A percentile compares a stretch with the other conserved stretches of the same genome.
These are phyloP conservation scores for Pocillopora grandis DNA, from an alignment of 92 coral and sea anemone species.

Conservation along the genomic window DNA sequence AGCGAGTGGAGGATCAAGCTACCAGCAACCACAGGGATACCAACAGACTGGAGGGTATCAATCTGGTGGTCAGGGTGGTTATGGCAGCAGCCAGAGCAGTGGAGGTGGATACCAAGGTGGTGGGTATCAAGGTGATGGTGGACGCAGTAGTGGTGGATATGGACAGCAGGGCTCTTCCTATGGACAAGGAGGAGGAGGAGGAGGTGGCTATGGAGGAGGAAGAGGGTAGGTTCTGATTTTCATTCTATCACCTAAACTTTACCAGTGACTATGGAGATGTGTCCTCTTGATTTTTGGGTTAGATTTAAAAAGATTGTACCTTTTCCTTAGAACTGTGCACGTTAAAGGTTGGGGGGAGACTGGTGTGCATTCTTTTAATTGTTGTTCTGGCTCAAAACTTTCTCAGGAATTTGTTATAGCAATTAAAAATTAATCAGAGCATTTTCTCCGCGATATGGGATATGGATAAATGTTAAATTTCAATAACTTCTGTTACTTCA, in stretches of 20 bases:
- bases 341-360: too few species aligned
- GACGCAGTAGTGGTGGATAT: constrained; percentile 33
- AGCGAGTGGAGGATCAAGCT: constrained; percentile 11
- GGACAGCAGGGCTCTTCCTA: constrained; percentile 40
- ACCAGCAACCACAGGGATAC: constrained; percentile 36
- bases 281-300: neutral
- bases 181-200: constrained; percentile 38
- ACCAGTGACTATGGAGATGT: neutral
- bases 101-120: constrained; percentile 30
- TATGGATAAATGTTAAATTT: too few species aligned
- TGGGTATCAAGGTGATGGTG: constrained; percentile 31
- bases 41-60: constrained; percentile 36
- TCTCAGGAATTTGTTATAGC: neutral
- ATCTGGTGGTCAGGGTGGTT: constrained; percentile 6
- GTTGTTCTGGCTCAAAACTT: too few species aligned
- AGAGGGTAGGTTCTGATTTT: constrained; percentile 53
- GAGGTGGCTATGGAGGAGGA: constrained; percentile 49
- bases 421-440: neutral
- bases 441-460: too few species aligned
- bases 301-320: too few species aligned
- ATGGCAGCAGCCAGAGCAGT: neutral
- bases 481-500: too few species aligned
- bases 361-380: too few species aligned
- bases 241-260: neutral
- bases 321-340: too few species aligned